Evolutionary conservation across 2,888 invertebrate genomes (phyloP).

Genomic region (Sminthurides aquaticus): DNA sequence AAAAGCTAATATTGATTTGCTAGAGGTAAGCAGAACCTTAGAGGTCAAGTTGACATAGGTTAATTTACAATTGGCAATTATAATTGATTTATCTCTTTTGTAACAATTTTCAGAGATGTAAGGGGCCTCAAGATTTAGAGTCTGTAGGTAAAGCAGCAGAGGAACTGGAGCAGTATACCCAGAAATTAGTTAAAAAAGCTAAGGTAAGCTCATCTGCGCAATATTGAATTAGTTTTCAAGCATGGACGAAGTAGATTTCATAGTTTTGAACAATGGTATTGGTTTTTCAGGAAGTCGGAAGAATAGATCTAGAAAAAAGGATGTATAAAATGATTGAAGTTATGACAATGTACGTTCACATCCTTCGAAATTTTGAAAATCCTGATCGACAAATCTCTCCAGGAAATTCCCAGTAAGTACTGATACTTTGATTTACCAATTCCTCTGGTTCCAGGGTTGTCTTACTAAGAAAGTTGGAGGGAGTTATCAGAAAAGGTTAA

Average conservation of each 20-base stretch:
- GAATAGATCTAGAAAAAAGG: conserved; percentile 40
- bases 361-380: conserved; percentile 24
- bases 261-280: neutral
- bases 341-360: conserved; percentile 42
- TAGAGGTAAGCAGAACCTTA: conserved; percentile 23
- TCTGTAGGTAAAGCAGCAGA: conserved; percentile 8
- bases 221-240: neutral
- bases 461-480: too few relatives aligned
- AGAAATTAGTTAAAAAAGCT: conserved; percentile 30
- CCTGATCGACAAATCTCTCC: conserved; percentile 18
- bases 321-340: conserved; percentile 43
- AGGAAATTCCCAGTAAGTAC: conserved; percentile 22
- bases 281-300: conserved; percentile 41
- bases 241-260: neutral
- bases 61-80: too few relatives aligned
- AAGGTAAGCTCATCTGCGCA: conserved; percentile 35
- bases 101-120: neutral
- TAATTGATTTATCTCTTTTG: too few relatives aligned
- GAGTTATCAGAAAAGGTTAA: too few relatives aligned
- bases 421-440: too few relatives aligned
- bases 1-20: conserved; percentile 27
- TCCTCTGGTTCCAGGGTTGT: too few relatives aligned
- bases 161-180: conserved; percentile 32
- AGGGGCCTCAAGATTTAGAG: neutral
- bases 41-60: too few relatives aligned